These are phyloP conservation scores for Osmerus eperlanus DNA, from an alignment of 2,113 vertebrate species.

Conservation along the genomic window DNA sequence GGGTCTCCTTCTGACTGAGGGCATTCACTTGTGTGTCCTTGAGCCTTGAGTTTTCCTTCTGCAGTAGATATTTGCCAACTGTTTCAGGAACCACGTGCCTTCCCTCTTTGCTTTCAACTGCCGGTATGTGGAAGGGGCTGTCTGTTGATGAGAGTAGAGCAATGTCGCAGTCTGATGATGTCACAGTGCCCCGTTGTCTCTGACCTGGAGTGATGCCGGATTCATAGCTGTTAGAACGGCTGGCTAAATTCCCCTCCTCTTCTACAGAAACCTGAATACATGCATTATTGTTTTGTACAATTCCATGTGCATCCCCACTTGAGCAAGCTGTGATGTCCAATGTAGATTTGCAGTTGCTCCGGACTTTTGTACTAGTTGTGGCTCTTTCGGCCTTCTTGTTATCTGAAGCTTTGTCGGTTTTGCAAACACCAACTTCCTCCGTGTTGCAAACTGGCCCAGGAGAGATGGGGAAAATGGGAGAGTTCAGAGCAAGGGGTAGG, in stretches of 20 bases:
- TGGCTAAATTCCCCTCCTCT: conserved; percentile 12
- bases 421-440: conserved; percentile 8
- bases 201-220: conserved; percentile 39
- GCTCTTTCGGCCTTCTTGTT: neutral
- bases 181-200: conserved; percentile 23
- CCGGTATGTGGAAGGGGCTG: neutral
- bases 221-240: conserved; percentile 15
- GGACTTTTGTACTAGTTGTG: conserved; percentile 7
- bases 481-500: neutral
- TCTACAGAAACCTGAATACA: conserved; percentile 6
- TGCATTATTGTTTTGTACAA: neutral
- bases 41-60: conserved; percentile 14
- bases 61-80: conserved; percentile 8
- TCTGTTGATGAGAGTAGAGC: conserved; percentile 26
- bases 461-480: conserved; percentile 8
- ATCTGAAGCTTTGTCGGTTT: conserved; percentile 6
- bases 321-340: neutral
- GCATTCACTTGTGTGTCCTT: conserved; percentile 6
- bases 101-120: conserved; percentile 10
- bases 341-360: neutral
- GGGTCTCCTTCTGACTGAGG: conserved; percentile 21
- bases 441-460: conserved; percentile 8
- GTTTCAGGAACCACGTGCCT: conserved; percentile 6
- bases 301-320: neutral
- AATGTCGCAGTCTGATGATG: conserved; percentile 42